Evolutionary conservation across 2,113 vertebrate species (phyloP).

Genomic region (Eptesicus fuscus): DNA sequence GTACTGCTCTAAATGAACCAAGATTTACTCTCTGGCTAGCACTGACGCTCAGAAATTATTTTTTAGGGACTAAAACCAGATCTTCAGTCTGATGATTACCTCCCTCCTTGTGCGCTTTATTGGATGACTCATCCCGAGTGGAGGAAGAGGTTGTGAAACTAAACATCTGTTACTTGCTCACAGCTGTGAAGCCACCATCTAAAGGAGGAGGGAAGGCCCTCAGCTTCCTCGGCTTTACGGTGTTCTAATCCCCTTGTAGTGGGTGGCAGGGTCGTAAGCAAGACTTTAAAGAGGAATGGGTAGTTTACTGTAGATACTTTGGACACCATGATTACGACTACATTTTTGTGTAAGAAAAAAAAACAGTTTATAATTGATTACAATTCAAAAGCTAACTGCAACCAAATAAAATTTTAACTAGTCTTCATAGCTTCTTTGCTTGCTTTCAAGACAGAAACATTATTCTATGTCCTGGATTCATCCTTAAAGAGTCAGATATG

Average conservation of each 20-base stretch:
- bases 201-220: neutral
- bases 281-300: slow-evolving; percentile 3
- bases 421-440: neutral
- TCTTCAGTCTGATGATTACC: neutral
- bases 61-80: neutral
- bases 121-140: neutral
- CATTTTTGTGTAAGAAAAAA: neutral
- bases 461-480: neutral
- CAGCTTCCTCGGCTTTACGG: neutral
- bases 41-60: neutral
- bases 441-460: neutral
- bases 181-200: neutral
- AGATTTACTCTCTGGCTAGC: neutral
- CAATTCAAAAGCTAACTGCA: neutral
- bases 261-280: neutral
- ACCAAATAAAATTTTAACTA: neutral
- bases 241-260: neutral
- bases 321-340: neutral
- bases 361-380: neutral
- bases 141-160: slow-evolving; percentile 15
- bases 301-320: neutral
- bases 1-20: neutral
- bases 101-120: neutral
- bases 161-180: neutral
- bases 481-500: neutral